Evolutionary conservation across 2,888 invertebrate species (phyloP).

Genomic region (Darwinula stevensoni): DNA sequence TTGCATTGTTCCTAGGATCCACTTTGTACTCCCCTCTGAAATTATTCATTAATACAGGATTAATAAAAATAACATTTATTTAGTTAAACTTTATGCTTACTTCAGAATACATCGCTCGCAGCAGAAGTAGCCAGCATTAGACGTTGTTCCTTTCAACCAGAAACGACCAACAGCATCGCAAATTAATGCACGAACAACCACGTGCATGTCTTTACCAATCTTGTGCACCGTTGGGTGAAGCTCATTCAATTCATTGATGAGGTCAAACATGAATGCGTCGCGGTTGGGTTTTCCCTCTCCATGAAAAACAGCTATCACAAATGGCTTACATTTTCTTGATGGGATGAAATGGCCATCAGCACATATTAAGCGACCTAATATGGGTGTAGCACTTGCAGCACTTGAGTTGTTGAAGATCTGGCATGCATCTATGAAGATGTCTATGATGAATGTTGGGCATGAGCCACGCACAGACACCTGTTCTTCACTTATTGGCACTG

Average conservation of each 20-base stretch:
- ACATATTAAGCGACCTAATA: constrained; percentile 2
- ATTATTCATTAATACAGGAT: constrained; percentile 2
- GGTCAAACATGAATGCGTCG: constrained; percentile 2
- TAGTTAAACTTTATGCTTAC: constrained; percentile 2
- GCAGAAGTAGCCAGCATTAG: constrained; percentile 2
- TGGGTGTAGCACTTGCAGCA: constrained; percentile 2
- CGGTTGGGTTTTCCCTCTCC: constrained; percentile 2
- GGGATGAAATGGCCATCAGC: constrained; percentile 2
- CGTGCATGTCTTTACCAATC: constrained; percentile 2
- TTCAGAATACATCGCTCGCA: constrained; percentile 2
- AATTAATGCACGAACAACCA: constrained; percentile 2
- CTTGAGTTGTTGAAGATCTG: constrained; percentile 2
- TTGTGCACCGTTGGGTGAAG: constrained; percentile 2
- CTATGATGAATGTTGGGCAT: constrained; percentile 2
- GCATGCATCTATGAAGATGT: constrained; percentile 2
- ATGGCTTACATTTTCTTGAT: constrained; percentile 2
- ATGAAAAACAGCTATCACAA: constrained; percentile 2
- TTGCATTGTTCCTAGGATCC: constrained; percentile 2
- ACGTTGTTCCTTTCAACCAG: constrained; percentile 2
- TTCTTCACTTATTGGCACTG: constrained; percentile 2
- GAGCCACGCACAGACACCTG: constrained; percentile 2
- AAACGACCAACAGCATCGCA: constrained; percentile 2
- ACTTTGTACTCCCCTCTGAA: constrained; percentile 2
- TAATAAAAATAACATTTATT: constrained; percentile 2
- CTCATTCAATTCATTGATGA: constrained; percentile 2